These are phyloP conservation scores for Trichoplusia ni DNA, from an alignment of 1,140 invertebrate genomes.

Conservation along the genomic window DNA sequence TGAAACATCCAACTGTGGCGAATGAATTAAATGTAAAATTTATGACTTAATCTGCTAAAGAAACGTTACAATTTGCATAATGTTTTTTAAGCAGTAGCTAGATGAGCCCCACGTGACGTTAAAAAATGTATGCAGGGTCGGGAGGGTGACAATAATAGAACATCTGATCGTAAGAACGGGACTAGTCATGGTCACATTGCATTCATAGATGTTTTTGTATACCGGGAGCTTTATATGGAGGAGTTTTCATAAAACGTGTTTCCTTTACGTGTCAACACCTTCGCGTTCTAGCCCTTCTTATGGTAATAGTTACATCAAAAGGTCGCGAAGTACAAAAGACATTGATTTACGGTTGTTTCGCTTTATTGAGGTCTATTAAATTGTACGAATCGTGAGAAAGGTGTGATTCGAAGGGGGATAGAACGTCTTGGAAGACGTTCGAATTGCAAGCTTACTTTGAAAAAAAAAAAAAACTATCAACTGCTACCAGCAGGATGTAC, in stretches of 20 bases:
- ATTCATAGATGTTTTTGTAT: conserved; percentile 25
- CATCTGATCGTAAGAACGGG: conserved; percentile 36
- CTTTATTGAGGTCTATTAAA: conserved; percentile 73
- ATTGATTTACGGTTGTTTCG: conserved; percentile 76
- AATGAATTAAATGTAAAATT: background rate
- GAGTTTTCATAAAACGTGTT: conserved; percentile 65
- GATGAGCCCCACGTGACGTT: background rate
- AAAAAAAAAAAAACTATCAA: background rate
- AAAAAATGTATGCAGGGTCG: conserved; percentile 13
- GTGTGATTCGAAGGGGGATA: conserved; percentile 56
- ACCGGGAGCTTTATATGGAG: background rate
- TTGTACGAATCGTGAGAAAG: conserved; percentile 73
- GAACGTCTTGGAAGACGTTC: conserved; percentile 60
- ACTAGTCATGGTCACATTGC: conserved; percentile 38
- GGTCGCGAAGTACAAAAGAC: conserved; percentile 65
- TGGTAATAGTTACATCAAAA: conserved; percentile 71
- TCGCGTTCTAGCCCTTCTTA: conserved; percentile 77
- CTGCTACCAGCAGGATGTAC: too few species aligned
- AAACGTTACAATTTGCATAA: conserved; percentile 25
- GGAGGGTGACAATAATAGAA: conserved; percentile 41
- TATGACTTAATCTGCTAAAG: conserved; percentile 28
- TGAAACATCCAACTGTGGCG: conserved; percentile 17
- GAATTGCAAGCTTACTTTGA: background rate
- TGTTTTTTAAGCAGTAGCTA: background rate
- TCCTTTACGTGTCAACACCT: conserved; percentile 75